These are phyloP conservation scores for Esperia sulphurella DNA, from an alignment of 2,888 invertebrate species.

Conservation along the genomic window DNA sequence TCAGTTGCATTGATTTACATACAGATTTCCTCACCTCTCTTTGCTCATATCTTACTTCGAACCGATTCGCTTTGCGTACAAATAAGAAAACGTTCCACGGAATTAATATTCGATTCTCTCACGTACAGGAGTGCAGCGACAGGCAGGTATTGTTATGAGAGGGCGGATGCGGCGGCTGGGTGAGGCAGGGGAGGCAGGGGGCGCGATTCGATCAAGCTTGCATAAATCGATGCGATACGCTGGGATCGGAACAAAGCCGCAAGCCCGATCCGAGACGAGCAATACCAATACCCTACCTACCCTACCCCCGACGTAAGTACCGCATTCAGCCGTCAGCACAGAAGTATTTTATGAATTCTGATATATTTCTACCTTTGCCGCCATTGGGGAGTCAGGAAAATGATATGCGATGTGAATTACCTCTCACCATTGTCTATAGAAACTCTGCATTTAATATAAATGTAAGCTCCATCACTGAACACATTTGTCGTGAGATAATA, in stretches of 20 bases:
- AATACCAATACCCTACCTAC: slow-evolving; percentile 10
- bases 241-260: slow-evolving; percentile 72
- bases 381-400: neutral
- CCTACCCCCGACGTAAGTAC: slow-evolving; percentile 10
- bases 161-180: slow-evolving; percentile 25
- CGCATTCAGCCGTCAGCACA: slow-evolving; percentile 21
- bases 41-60: slow-evolving; percentile 1
- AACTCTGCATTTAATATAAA: too few species aligned
- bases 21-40: neutral
- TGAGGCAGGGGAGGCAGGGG: slow-evolving; percentile 25
- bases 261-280: slow-evolving; percentile 45
- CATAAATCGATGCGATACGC: slow-evolving; percentile 76
- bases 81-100: slow-evolving; percentile 12
- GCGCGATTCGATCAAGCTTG: slow-evolving; percentile 70
- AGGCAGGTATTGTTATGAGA: slow-evolving; percentile 52
- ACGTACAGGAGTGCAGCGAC: slow-evolving; percentile 36
- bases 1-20: neutral
- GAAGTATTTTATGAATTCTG: slow-evolving; percentile 22
- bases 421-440: too few species aligned
- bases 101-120: slow-evolving; percentile 38
- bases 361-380: neutral
- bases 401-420: too few species aligned
- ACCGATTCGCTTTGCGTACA: slow-evolving; percentile 1
- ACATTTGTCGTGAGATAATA: too few species aligned
- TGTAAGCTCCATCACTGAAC: too few species aligned